Evolutionary conservation across 2,888 invertebrate species (phyloP).

Genomic region (Pyralis farinalis): DNA sequence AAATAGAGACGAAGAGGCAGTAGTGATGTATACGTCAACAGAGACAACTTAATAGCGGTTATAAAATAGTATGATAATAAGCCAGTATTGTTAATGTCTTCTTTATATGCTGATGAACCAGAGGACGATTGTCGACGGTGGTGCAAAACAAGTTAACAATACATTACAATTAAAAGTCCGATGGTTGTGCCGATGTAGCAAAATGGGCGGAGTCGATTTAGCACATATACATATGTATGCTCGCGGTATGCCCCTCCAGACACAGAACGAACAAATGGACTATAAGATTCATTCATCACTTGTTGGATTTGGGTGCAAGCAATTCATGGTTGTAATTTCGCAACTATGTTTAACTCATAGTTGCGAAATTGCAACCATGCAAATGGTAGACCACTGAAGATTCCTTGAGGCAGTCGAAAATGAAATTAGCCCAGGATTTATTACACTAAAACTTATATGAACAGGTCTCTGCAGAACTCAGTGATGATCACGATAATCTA

Average conservation of each 20-base stretch:
- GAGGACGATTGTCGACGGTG: slow-evolving; percentile 7
- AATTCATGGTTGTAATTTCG: too few relatives aligned
- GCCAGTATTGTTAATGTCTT: slow-evolving; percentile 1
- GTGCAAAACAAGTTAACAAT: slow-evolving; percentile 10
- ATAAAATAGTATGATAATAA: slow-evolving; percentile 20
- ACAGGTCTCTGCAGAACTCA: too few relatives aligned
- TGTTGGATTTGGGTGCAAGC: slow-evolving; percentile 18
- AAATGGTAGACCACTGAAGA: too few relatives aligned
- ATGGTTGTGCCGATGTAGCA: slow-evolving; percentile 9
- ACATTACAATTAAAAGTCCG: slow-evolving; percentile 12
- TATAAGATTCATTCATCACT: slow-evolving; percentile 14
- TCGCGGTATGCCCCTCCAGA: slow-evolving; percentile 12
- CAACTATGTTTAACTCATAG: too few relatives aligned
- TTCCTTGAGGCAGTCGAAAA: too few relatives aligned
- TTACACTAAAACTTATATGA: too few relatives aligned
- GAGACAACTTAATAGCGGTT: slow-evolving; percentile 10
- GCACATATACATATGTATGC: slow-evolving; percentile 14
- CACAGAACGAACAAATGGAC: slow-evolving; percentile 19
- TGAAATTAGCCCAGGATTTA: too few relatives aligned
- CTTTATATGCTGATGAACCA: not conserved
- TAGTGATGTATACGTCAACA: slow-evolving; percentile 7
- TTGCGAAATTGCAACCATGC: too few relatives aligned
- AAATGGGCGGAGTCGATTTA: slow-evolving; percentile 12
- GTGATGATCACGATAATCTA: too few relatives aligned
- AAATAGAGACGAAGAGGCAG: slow-evolving; percentile 3